A percentile compares a stretch with the other conserved stretches of the same genome.
Evolutionary conservation across 2,888 invertebrate genomes (phyloP).

Genomic region (Gerris lacustris): DNA sequence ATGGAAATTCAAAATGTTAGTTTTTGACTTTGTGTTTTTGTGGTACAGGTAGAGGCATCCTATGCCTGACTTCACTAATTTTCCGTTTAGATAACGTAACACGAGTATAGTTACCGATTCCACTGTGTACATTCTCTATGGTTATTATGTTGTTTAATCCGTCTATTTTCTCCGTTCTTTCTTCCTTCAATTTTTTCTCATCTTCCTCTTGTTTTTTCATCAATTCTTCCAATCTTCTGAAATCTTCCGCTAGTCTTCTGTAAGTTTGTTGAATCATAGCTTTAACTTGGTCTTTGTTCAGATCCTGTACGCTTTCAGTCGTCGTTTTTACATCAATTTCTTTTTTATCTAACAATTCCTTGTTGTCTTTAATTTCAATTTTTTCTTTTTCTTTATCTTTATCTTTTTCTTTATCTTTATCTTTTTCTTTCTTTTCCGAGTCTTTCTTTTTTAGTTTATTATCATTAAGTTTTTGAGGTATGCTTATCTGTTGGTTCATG

Average conservation of each 20-base stretch:
- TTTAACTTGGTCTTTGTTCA: background rate
- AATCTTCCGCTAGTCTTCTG: background rate
- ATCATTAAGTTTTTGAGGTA: no score
- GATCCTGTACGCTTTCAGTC: no score
- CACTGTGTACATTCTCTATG: constrained; percentile 6
- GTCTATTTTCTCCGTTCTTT: background rate
- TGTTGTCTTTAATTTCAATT: no score
- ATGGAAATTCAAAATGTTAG: no score
- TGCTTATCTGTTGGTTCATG: no score
- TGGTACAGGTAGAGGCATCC: background rate
- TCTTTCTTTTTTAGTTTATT: no score
- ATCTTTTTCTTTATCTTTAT: no score
- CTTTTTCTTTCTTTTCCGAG: no score
- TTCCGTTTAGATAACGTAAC: constrained; percentile 2
- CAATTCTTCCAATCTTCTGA: constrained; percentile 3
- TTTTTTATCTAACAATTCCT: no score
- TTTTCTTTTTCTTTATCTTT: no score
- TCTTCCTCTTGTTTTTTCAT: constrained; percentile 8
- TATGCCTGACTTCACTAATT: background rate
- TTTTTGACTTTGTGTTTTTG: no score
- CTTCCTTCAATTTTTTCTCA: background rate
- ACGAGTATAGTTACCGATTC: background rate
- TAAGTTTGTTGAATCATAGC: constrained; percentile 2
- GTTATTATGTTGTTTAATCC: constrained; percentile 9
- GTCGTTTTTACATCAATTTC: no score